Conservation (phyloP, 1,140 invertebrate genomes). For the Drosophila obscura region DNA sequence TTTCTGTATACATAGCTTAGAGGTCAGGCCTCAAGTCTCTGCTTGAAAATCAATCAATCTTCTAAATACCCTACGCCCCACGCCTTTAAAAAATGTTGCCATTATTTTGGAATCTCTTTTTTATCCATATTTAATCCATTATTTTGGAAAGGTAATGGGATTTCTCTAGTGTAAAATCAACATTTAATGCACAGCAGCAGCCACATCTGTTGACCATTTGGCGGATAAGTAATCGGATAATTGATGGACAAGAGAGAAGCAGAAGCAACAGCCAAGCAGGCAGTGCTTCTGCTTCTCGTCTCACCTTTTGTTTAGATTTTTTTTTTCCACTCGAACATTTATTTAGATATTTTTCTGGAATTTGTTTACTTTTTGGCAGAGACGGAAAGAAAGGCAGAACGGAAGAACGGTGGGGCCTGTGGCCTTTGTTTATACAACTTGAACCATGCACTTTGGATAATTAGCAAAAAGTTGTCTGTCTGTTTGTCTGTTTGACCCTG, state of each 20-base stretch:
- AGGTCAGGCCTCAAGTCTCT: too few relatives aligned
- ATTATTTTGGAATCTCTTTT: background rate
- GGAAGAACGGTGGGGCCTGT: background rate
- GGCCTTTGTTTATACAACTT: constrained; percentile 17
- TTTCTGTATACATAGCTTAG: too few relatives aligned
- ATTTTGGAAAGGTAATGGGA: too few relatives aligned
- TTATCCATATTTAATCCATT: background rate
- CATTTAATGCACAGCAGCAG: background rate
- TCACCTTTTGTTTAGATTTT: constrained; percentile 27
- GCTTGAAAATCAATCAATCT: too few relatives aligned
- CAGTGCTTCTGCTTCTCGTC: constrained; percentile 3
- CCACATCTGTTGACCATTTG: constrained; percentile 44
- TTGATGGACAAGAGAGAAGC: constrained; percentile 13
- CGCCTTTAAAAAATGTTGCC: too few relatives aligned
- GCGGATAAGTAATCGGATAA: constrained; percentile 24
- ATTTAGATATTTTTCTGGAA: constrained; percentile 20
- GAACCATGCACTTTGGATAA: constrained; percentile 48
- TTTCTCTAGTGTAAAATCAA: background rate
- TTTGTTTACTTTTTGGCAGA: constrained; percentile 32
- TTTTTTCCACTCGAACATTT: constrained; percentile 27
- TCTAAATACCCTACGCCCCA: too few relatives aligned
- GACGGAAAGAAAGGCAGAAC: background rate
- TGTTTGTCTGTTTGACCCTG: constrained; percentile 38
- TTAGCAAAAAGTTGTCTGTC: constrained; percentile 15
- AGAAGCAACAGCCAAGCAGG: too few relatives aligned